Conservation (phyloP, 35 echinoderm and acorn worm species). For the Lytechinus variegatus region DNA sequence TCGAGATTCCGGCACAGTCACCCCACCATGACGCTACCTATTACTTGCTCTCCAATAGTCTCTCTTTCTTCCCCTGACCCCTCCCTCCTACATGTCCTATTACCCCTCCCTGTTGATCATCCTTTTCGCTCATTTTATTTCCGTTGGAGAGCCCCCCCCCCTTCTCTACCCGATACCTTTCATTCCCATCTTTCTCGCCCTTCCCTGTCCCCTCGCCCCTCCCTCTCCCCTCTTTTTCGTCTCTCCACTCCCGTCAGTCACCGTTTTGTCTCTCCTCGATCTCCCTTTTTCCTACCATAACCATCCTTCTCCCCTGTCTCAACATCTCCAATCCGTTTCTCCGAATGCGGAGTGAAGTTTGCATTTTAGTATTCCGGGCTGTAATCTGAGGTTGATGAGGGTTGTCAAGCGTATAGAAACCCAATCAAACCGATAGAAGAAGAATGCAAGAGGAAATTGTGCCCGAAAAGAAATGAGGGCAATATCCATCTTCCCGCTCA, state of each 20-base stretch:
- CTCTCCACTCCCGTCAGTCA: not conserved
- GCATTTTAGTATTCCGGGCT: not conserved
- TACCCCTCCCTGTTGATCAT: too few species aligned
- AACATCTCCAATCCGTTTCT: not conserved
- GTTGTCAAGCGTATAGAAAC: not conserved
- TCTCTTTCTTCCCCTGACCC: not conserved
- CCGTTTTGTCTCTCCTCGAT: not conserved
- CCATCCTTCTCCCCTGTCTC: not conserved
- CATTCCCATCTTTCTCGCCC: not conserved
- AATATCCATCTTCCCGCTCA: not conserved
- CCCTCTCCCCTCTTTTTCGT: not conserved
- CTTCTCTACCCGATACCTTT: not conserved
- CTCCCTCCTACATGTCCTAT: not conserved
- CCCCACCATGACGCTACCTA: too few species aligned
- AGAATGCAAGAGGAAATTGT: not conserved
- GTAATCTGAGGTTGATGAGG: not conserved
- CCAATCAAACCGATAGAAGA: not conserved
- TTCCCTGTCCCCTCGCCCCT: not conserved
- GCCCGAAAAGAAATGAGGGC: not conserved
- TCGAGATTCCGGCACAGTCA: too few species aligned
- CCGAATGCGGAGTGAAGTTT: not conserved
- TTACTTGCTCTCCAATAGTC: too few species aligned
- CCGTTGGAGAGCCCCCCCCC: too few species aligned
- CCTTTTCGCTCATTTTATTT: too few species aligned
- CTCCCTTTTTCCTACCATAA: not conserved